phyloP scores from a whole-genome alignment of 2,888 invertebrate species.

The Hartigia nigra region DNA sequence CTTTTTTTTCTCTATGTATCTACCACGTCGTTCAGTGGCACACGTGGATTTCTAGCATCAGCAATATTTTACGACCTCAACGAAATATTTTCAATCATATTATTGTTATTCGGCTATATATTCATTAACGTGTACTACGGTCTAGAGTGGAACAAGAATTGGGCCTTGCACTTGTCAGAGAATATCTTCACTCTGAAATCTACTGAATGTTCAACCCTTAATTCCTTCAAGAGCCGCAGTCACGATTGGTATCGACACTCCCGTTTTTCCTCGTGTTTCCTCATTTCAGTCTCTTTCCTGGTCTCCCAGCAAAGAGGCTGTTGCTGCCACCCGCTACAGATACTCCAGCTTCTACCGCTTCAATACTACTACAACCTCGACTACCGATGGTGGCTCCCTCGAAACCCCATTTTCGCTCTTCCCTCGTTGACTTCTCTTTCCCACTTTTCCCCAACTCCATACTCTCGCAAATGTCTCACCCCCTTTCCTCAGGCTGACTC shows the following conservation, averaged over 20 bases:
- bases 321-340: not conserved
- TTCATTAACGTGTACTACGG: not conserved
- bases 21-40: not conserved
- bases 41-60: not conserved
- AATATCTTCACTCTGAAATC: not conserved
- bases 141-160: not conserved
- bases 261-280: slow-evolving; percentile 3
- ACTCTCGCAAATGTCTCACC: not conserved
- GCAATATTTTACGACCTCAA: not conserved
- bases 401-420: not conserved
- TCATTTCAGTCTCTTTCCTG: not conserved
- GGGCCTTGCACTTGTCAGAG: not conserved
- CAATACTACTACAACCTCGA: not conserved
- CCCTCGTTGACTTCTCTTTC: not conserved
- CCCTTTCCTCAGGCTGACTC: slow-evolving; percentile 4
- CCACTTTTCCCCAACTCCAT: slow-evolving; percentile 4
- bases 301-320: not conserved
- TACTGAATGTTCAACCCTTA: not conserved
- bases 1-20: not conserved
- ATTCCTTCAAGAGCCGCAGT: slow-evolving; percentile 17
- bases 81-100: not conserved
- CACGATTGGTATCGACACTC: slow-evolving; percentile 18
- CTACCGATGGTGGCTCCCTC: not conserved
- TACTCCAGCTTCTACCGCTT: not conserved
- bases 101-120: not conserved